Evolutionary conservation across 2,113 vertebrate species (phyloP), one percentile per base, ranked within the genome.

Genomic region (Hippocampus barbouri): DNA sequence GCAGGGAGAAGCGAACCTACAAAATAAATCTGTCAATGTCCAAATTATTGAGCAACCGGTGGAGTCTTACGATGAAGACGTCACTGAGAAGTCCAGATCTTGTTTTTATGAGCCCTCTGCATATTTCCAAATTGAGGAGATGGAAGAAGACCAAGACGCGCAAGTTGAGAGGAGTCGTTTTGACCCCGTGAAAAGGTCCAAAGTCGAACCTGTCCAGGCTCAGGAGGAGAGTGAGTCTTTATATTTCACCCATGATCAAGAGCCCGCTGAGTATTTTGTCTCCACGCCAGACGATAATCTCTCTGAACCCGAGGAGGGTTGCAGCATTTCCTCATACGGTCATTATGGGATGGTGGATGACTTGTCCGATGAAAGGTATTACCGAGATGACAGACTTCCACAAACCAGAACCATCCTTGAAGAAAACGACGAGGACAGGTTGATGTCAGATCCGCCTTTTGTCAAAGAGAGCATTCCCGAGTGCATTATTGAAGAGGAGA

Each of bases 241-340:
- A 21, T 86, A 84, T 76, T 87, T 85, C 59, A 94, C 79, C 81
- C 88, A 21, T 75, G 93, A 83, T 70, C 86, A 90, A 59, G 95
- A 96, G 80, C 91, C 93, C 21, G 72, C 78, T 23, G 94, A 95
- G 59, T 98, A 98, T 75, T 96, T 95, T 75, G 95, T 98, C 65
- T 98, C 95, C 4, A 94, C 94, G 59, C 96, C 97, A 1, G 96
- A 98, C 68, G 96, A 97, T n/a, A 88, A 91, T 71, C 82, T 94
- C 2, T 81, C 89, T 54, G 85, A 85, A 20, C 77, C 79, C 0
- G 94, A 95, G 69, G 89, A 91, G 25, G 82, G 86, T 72, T 88
- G 89, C 0, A 92, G 94, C 7, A 92, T 94, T 73, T 92, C 94
- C 0, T 90, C 95, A 2, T 97, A 94, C 2, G 95, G 95, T 65